Percentiles rank a stretch among this genome's conserved stretches.
phyloP scores from a whole-genome alignment of 2,113 vertebrate species.

The Morone chrysops region DNA sequence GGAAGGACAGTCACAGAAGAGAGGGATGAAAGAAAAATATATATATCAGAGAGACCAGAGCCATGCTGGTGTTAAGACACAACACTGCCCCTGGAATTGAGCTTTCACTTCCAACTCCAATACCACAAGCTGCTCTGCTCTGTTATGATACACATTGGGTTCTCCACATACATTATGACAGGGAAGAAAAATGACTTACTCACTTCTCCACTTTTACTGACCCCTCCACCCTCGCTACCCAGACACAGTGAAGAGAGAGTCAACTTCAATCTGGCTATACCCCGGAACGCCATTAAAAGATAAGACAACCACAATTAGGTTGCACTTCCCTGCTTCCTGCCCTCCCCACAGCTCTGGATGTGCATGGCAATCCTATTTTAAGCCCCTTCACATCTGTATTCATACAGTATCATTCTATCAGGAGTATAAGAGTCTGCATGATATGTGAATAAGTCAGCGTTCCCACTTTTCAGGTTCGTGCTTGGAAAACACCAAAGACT shows the following conservation, averaged over 20 bases:
- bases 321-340: constrained; percentile 68
- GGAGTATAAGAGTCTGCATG: constrained; percentile 38
- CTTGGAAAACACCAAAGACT: constrained; percentile 48
- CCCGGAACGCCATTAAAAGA: constrained; percentile 77
- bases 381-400: constrained; percentile 68
- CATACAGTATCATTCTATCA: constrained; percentile 58
- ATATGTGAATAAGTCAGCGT: constrained; percentile 59
- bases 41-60: constrained; percentile 20
- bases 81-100: constrained; percentile 41
- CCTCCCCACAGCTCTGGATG: constrained; percentile 44
- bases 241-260: constrained; percentile 67
- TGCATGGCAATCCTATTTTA: constrained; percentile 61
- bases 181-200: constrained; percentile 80
- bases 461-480: constrained; percentile 29
- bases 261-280: constrained; percentile 79
- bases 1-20: constrained; percentile 18
- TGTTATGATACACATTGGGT: constrained; percentile 60
- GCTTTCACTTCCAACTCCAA: constrained; percentile 63
- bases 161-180: constrained; percentile 81
- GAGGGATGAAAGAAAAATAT: constrained; percentile 32
- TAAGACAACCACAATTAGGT: constrained; percentile 83
- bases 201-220: constrained; percentile 73
- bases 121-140: constrained; percentile 66
- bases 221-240: constrained; percentile 63
- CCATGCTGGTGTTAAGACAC: constrained; percentile 38